phyloP scores from a whole-genome alignment of 1,140 invertebrate species.

The Teleopsis dalmanni region DNA sequence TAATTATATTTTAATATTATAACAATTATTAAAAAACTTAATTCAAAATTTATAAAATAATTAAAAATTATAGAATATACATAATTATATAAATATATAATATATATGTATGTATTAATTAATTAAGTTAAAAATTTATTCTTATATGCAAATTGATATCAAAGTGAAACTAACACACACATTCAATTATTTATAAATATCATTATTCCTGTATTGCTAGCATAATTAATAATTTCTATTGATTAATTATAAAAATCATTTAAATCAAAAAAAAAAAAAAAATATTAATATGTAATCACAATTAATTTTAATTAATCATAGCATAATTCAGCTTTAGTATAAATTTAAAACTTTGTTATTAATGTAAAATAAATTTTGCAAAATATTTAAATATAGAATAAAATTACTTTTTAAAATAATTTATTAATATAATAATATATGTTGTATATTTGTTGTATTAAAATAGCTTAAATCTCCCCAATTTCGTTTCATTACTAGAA shows the following conservation, averaged over 20 bases:
- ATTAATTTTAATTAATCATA: neutral
- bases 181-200: slow-evolving; percentile 1
- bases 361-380: too few relatives aligned
- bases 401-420: too few relatives aligned
- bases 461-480: neutral
- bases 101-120: neutral
- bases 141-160: too few relatives aligned
- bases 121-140: too few relatives aligned
- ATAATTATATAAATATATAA: slow-evolving; percentile 4
- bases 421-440: too few relatives aligned
- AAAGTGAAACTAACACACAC: neutral
- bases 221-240: neutral
- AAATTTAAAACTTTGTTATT: neutral
- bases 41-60: slow-evolving; percentile 2
- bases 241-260: neutral
- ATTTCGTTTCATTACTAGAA: neutral
- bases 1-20: slow-evolving; percentile 1
- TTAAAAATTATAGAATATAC: neutral
- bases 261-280: neutral
- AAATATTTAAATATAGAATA: too few relatives aligned
- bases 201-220: too few relatives aligned
- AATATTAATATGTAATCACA: neutral
- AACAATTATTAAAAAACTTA: neutral
- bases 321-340: neutral
- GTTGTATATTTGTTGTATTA: too few relatives aligned